Percentiles rank a stretch among this genome's conserved stretches.
Conservation (phyloP, 2,113 vertebrate genomes). For the Centropristis striata region DNA sequence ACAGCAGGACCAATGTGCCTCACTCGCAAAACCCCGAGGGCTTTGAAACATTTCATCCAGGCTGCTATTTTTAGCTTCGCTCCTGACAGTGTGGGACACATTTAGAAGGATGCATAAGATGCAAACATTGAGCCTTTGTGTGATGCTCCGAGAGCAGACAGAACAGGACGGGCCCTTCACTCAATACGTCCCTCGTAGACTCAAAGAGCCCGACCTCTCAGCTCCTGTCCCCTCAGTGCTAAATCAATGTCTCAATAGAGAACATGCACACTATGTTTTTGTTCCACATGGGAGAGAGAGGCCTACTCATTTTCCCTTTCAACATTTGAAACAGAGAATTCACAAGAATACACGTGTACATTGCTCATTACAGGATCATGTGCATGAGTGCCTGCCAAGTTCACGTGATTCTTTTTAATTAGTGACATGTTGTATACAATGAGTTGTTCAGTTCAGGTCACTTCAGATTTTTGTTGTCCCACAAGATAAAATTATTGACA, state of each 20-base stretch:
- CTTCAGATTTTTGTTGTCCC: background rate
- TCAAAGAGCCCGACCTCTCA: slow-evolving; percentile 30
- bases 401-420: background rate
- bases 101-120: slow-evolving; percentile 55
- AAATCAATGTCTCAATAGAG: slow-evolving; percentile 29
- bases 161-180: slow-evolving; percentile 41
- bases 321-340: background rate
- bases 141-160: slow-evolving; percentile 36
- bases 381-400: background rate
- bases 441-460: background rate
- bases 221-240: slow-evolving; percentile 18
- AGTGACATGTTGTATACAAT: background rate
- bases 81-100: slow-evolving; percentile 36
- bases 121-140: slow-evolving; percentile 62
- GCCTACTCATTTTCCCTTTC: background rate
- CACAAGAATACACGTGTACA: background rate
- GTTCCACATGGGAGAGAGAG: background rate
- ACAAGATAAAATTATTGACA: background rate
- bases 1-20: slow-evolving; percentile 28
- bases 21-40: slow-evolving; percentile 33
- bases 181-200: slow-evolving; percentile 11
- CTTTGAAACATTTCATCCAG: slow-evolving; percentile 57
- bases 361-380: background rate
- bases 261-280: slow-evolving; percentile 17
- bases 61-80: slow-evolving; percentile 63